These are phyloP conservation scores for Triplophysa bombifrons DNA, from an alignment of 2,797 vertebrate species.

Conservation along the genomic window DNA sequence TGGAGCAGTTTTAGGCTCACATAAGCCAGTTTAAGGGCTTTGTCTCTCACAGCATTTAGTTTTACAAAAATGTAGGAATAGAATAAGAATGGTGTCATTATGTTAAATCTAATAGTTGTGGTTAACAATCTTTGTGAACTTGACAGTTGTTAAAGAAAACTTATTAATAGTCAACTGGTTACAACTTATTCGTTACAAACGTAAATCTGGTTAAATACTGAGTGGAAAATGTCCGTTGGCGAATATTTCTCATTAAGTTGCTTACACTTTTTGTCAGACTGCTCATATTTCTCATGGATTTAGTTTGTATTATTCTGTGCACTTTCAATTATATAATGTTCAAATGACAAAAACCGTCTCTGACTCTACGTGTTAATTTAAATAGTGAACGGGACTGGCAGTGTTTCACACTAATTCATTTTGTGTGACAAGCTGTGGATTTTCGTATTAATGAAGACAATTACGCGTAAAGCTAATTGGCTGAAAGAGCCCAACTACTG, in stretches of 20 bases:
- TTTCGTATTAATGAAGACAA: slow-evolving; percentile 20
- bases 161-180: not conserved
- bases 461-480: slow-evolving; percentile 17
- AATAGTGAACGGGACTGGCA: slow-evolving; percentile 16
- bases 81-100: not conserved
- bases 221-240: not conserved
- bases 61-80: not conserved
- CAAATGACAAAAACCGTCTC: not conserved
- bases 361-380: not conserved
- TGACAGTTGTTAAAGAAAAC: not conserved
- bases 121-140: not conserved
- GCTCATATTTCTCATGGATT: not conserved
- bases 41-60: not conserved
- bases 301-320: not conserved
- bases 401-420: slow-evolving; percentile 11
- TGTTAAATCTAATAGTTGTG: too few species aligned
- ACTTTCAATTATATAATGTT: not conserved
- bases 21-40: too few species aligned
- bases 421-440: not conserved
- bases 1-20: too few species aligned
- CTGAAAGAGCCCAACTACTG: not conserved
- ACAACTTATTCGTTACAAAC: not conserved
- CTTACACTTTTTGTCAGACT: not conserved
- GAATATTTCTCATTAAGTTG: not conserved
- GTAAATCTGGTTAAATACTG: not conserved